These are phyloP conservation scores for Chloropsis cyanopogon DNA, from an alignment of 2,113 vertebrate genomes.

Conservation along the genomic window DNA sequence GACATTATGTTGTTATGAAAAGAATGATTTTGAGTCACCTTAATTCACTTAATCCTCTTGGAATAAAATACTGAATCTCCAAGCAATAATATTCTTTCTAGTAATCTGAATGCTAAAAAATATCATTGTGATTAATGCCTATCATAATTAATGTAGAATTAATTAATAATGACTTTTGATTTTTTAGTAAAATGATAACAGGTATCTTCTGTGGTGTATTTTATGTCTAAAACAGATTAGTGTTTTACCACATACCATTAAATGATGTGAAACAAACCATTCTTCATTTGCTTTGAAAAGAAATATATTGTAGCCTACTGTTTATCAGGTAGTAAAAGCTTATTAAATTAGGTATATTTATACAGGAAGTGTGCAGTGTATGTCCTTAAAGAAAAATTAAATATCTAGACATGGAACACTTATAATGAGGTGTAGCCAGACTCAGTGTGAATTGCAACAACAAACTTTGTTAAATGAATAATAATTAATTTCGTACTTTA, in stretches of 20 bases:
- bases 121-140: neutral
- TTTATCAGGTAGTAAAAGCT: neutral
- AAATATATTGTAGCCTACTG: neutral
- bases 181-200: neutral
- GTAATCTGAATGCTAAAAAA: neutral
- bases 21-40: neutral
- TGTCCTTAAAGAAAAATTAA: neutral
- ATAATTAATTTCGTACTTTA: neutral
- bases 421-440: neutral
- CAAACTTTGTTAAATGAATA: neutral
- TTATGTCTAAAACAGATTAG: neutral
- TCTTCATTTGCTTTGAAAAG: neutral
- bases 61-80: neutral
- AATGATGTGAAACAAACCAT: neutral
- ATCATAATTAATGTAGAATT: neutral
- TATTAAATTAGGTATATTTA: neutral
- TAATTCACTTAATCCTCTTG: neutral
- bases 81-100: neutral
- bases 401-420: neutral
- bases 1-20: neutral
- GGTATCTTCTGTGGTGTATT: neutral
- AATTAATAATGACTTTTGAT: neutral
- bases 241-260: neutral
- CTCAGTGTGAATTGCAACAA: neutral
- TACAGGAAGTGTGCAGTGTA: neutral